A percentile compares a stretch with the other conserved stretches of the same genome.
phyloP scores from a whole-genome alignment of 2,797 vertebrate species.

The Novumbra hubbsi region DNA sequence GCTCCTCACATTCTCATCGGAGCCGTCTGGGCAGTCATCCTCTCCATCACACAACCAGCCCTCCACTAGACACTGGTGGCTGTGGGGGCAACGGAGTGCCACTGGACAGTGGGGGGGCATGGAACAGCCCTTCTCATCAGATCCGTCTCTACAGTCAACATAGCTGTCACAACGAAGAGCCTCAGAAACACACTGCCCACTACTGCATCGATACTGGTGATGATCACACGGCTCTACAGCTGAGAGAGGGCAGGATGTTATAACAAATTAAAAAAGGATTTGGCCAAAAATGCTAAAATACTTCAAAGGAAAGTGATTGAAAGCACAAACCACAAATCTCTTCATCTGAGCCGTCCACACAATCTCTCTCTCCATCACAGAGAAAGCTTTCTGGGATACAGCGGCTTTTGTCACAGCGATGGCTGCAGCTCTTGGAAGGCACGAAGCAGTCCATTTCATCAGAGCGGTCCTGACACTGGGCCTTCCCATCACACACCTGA shows the following conservation, averaged over 20 bases:
- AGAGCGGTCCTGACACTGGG: constrained; percentile 84
- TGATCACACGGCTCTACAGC: constrained; percentile 64
- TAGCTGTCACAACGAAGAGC: constrained; percentile 83
- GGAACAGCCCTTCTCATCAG: constrained; percentile 82
- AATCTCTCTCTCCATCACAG: constrained; percentile 72
- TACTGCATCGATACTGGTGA: constrained; percentile 74
- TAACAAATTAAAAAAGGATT: too few species aligned
- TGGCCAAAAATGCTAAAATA: neutral
- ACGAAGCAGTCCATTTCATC: constrained; percentile 80
- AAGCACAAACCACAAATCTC: constrained; percentile 51
- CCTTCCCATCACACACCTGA: constrained; percentile 79
- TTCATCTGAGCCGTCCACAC: constrained; percentile 51
- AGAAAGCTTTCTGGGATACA: constrained; percentile 64
- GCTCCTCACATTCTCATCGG: constrained; percentile 80
- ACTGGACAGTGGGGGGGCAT: constrained; percentile 67
- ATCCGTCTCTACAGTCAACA: constrained; percentile 82
- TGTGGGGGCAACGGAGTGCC: constrained; percentile 69
- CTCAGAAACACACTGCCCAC: constrained; percentile 81
- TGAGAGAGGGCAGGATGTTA: constrained; percentile 31
- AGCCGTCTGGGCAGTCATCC: constrained; percentile 83
- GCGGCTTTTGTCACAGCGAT: constrained; percentile 75
- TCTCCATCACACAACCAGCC: constrained; percentile 88
- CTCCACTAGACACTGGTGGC: constrained; percentile 79
- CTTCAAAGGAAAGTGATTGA: neutral
- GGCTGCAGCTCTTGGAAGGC: constrained; percentile 67